phyloP scores from a whole-genome alignment of 2,888 invertebrate genomes.

The Ichneumoninae sp. region DNA sequence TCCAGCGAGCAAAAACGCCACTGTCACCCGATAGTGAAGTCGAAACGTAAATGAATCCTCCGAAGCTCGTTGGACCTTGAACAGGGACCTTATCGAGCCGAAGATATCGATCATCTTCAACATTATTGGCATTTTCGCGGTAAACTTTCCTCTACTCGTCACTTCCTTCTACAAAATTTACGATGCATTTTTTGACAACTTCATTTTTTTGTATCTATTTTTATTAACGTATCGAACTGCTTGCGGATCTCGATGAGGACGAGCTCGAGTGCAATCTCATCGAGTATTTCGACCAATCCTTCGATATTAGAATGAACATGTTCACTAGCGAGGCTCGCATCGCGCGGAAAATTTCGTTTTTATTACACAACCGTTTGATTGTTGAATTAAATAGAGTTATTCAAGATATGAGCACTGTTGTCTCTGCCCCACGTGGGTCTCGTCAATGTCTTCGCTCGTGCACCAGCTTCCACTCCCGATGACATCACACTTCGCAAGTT shows the following conservation, averaged over 20 bases:
- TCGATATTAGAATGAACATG: constrained; percentile 41
- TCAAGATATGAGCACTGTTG: constrained; percentile 30
- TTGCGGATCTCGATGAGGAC: constrained; percentile 5
- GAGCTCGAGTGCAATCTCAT: constrained; percentile 7
- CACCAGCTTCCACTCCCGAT: constrained; percentile 27
- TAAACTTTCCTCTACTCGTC: constrained; percentile 1
- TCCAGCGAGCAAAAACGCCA: constrained; percentile 85
- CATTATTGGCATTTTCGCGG: constrained; percentile 80
- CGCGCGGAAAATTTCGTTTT: constrained; percentile 33
- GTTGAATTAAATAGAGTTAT: constrained; percentile 45
- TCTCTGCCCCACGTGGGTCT: constrained; percentile 59
- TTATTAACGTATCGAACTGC: background rate
- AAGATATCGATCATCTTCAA: constrained; percentile 83
- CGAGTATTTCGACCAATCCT: constrained; percentile 38
- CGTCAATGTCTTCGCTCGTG: constrained; percentile 37
- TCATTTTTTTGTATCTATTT: background rate
- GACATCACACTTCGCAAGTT: constrained; percentile 28
- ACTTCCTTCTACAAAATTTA: constrained; percentile 18
- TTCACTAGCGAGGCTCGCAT: constrained; percentile 27
- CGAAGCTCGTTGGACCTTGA: constrained; percentile 81
- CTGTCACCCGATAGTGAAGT: constrained; percentile 85
- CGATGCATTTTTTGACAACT: background rate
- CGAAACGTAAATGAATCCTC: constrained; percentile 85
- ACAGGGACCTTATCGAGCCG: constrained; percentile 81
- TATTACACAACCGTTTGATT: constrained; percentile 19